Evolutionary conservation across 2,888 invertebrate genomes (phyloP).

Genomic region (Drosophila pegasa): DNA sequence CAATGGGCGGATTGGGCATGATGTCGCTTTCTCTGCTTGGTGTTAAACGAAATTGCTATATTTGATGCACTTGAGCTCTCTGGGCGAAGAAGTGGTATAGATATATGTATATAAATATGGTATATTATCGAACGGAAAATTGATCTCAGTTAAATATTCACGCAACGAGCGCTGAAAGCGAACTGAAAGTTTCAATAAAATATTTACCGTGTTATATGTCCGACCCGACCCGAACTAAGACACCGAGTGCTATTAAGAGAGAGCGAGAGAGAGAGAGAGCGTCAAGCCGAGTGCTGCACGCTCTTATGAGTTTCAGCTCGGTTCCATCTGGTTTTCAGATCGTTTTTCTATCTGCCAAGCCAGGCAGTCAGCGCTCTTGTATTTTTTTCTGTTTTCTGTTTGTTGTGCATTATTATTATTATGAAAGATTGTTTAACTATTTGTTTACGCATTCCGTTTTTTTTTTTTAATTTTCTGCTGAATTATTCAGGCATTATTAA

Average conservation of each 20-base stretch:
- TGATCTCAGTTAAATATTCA: slow-evolving; percentile 32
- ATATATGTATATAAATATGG: not conserved
- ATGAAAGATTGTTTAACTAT: slow-evolving; percentile 16
- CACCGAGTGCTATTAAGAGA: slow-evolving; percentile 7
- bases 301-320: slow-evolving; percentile 35
- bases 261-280: slow-evolving; percentile 9
- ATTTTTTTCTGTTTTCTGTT: slow-evolving; percentile 12
- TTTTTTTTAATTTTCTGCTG: not conserved
- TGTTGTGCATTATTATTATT: not conserved
- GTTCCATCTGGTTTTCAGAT: slow-evolving; percentile 58
- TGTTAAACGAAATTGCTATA: not conserved
- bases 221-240: slow-evolving; percentile 28
- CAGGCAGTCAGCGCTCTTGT: slow-evolving; percentile 7
- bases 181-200: slow-evolving; percentile 77
- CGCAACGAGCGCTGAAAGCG: slow-evolving; percentile 65
- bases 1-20: slow-evolving; percentile 81
- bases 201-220: slow-evolving; percentile 69
- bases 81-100: not conserved
- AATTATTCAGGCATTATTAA: not conserved
- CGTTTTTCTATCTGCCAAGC: slow-evolving; percentile 50
- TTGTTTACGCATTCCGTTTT: slow-evolving; percentile 9
- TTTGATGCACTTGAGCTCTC: slow-evolving; percentile 1
- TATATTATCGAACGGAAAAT: not conserved
- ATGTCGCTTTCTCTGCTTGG: slow-evolving; percentile 3
- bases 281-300: slow-evolving; percentile 25